A percentile compares a stretch with the other conserved stretches of the same genome.
Conservation (phyloP, 2,888 invertebrate genomes). For the Heliconius charithonia region DNA sequence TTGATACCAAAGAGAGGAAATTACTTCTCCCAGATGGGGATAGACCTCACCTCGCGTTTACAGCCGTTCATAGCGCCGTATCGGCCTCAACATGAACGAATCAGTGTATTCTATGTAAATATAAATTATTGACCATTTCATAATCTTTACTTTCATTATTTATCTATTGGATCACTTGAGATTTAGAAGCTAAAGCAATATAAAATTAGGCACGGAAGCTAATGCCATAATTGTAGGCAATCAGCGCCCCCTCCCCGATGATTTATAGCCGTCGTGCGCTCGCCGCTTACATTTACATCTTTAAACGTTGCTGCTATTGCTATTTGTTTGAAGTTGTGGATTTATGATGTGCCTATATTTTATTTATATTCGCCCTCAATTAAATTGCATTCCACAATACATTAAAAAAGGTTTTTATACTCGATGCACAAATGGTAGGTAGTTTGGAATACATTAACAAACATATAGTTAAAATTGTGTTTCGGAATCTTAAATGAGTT, state of each 20-base stretch:
- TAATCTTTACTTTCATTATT: slow-evolving; percentile 54
- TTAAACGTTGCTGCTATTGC: slow-evolving; percentile 56
- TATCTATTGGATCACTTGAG: slow-evolving; percentile 53
- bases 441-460: slow-evolving; percentile 10
- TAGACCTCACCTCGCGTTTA: too few relatives aligned
- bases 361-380: slow-evolving; percentile 31
- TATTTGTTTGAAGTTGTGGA: slow-evolving; percentile 48
- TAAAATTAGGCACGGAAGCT: slow-evolving; percentile 79
- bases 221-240: slow-evolving; percentile 81
- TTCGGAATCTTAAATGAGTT: slow-evolving; percentile 79
- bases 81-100: not conserved
- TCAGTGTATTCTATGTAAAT: not conserved
- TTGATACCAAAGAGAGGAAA: not conserved
- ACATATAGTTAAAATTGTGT: slow-evolving; percentile 67
- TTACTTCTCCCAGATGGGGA: not conserved
- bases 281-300: slow-evolving; percentile 68
- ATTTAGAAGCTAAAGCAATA: slow-evolving; percentile 56
- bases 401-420: not conserved
- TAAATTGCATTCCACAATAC: not conserved
- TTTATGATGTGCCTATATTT: slow-evolving; percentile 44
- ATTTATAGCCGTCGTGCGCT: slow-evolving; percentile 62
- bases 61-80: too few relatives aligned
- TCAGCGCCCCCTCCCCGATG: slow-evolving; percentile 76
- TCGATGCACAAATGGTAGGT: not conserved
- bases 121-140: not conserved